phyloP scores from a whole-genome alignment of 2,797 vertebrate genomes.

The Pseudotriccus pelzelni region DNA sequence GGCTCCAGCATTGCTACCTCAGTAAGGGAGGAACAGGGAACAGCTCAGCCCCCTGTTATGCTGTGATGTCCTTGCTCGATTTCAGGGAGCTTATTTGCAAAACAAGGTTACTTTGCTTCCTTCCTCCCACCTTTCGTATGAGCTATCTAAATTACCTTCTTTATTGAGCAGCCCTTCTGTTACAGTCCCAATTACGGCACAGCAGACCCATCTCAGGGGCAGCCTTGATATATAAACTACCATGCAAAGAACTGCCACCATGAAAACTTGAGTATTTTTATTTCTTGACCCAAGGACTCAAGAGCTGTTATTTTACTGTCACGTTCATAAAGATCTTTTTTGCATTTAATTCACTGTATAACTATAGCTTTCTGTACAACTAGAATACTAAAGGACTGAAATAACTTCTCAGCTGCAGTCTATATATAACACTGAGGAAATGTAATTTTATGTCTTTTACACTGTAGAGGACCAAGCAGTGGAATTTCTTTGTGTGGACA shows the following conservation, averaged over 20 bases:
- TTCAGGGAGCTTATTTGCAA: background rate
- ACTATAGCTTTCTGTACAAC: background rate
- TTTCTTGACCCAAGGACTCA: background rate
- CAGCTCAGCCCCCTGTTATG: background rate
- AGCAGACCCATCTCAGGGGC: background rate
- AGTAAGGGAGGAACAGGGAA: background rate
- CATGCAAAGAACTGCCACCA: background rate
- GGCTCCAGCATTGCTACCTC: background rate
- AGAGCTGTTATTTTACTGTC: constrained; percentile 21
- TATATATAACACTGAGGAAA: background rate
- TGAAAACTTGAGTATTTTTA: background rate
- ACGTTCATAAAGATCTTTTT: background rate
- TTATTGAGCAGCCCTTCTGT: background rate
- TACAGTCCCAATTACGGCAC: background rate
- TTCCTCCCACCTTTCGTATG: background rate
- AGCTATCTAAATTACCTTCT: background rate
- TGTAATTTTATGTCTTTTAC: background rate
- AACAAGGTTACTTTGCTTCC: background rate
- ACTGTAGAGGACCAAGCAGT: background rate
- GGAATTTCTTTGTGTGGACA: background rate
- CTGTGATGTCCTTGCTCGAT: background rate
- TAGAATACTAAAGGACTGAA: background rate
- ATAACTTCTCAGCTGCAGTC: background rate
- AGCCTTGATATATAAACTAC: background rate
- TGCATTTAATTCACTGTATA: background rate